Percentiles rank a stretch among this genome's conserved stretches.
Evolutionary conservation across 2,888 invertebrate genomes (phyloP).

Genomic region (Branchinecta sandiegonensis): DNA sequence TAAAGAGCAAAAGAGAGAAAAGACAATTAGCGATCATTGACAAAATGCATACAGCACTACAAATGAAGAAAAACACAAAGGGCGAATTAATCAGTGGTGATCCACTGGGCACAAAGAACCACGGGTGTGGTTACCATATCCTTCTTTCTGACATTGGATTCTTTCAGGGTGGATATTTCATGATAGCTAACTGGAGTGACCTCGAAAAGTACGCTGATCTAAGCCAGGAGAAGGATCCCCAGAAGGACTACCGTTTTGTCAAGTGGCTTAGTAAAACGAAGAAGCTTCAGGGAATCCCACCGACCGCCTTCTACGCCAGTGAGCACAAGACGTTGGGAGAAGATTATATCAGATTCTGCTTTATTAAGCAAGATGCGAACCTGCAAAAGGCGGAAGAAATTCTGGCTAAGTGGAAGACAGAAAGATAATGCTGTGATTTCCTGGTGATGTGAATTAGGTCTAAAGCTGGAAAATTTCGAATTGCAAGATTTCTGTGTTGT

Average conservation of each 20-base stretch:
- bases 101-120: no score
- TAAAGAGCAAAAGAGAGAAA: no score
- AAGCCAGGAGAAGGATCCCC: slow-evolving; percentile 50
- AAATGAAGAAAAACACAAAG: no score
- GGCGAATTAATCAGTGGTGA: no score
- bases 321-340: slow-evolving; percentile 65
- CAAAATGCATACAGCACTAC: no score
- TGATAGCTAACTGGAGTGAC: slow-evolving; percentile 79
- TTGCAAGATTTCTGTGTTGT: no score
- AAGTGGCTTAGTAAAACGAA: slow-evolving; percentile 90
- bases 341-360: slow-evolving; percentile 79
- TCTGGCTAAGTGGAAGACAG: slow-evolving; percentile 44
- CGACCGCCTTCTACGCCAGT: slow-evolving; percentile 76
- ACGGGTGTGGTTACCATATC: no score
- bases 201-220: slow-evolving; percentile 57
- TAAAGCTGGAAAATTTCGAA: no score
- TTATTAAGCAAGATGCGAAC: slow-evolving; percentile 75
- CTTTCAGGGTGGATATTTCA: slow-evolving; percentile 66
- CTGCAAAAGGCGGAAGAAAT: slow-evolving; percentile 49
- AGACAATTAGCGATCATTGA: no score
- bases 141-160: background rate
- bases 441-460: no score
- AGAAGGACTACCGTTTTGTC: slow-evolving; percentile 79
- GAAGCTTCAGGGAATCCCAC: slow-evolving; percentile 84
- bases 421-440: background rate